These are phyloP conservation scores for Ornithoptera alexandrae DNA, from an alignment of 2,888 invertebrate genomes.

Conservation along the genomic window DNA sequence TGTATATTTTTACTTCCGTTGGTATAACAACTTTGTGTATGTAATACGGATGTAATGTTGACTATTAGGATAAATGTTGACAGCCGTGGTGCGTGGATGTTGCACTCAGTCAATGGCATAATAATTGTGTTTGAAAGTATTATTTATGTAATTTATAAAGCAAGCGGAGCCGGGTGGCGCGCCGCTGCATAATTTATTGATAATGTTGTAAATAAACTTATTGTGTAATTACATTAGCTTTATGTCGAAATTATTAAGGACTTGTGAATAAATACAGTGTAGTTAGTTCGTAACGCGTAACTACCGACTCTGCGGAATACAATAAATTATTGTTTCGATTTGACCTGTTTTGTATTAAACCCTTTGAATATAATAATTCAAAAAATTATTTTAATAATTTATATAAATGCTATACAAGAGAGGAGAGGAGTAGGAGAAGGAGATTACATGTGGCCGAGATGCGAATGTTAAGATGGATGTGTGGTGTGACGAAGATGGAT, in stretches of 20 bases:
- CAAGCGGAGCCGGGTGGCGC: constrained; percentile 12
- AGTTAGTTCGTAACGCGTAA: constrained; percentile 63
- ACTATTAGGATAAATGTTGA: neutral
- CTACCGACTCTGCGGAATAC: constrained; percentile 64
- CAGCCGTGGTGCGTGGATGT: neutral
- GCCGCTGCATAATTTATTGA: constrained; percentile 37
- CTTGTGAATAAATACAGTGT: constrained; percentile 66
- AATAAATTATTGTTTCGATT: constrained; percentile 78
- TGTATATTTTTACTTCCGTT: too few relatives aligned
- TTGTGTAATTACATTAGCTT: constrained; percentile 56
- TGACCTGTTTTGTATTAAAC: constrained; percentile 41
- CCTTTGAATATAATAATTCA: too few relatives aligned
- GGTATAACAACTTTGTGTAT: too few relatives aligned
- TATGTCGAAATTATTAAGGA: constrained; percentile 48
- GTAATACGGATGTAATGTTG: too few relatives aligned
- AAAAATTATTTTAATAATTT: too few relatives aligned
- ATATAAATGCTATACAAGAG: too few relatives aligned
- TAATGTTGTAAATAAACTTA: constrained; percentile 63
- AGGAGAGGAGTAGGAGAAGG: too few relatives aligned
- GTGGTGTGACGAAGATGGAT: too few relatives aligned
- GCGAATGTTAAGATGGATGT: too few relatives aligned
- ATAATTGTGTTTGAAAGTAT: constrained; percentile 48
- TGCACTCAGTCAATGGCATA: constrained; percentile 26
- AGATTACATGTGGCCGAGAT: too few relatives aligned
- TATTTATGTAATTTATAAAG: constrained; percentile 47